Conservation (phyloP, 2,113 vertebrate genomes). For the Microcebus jonahi region DNA sequence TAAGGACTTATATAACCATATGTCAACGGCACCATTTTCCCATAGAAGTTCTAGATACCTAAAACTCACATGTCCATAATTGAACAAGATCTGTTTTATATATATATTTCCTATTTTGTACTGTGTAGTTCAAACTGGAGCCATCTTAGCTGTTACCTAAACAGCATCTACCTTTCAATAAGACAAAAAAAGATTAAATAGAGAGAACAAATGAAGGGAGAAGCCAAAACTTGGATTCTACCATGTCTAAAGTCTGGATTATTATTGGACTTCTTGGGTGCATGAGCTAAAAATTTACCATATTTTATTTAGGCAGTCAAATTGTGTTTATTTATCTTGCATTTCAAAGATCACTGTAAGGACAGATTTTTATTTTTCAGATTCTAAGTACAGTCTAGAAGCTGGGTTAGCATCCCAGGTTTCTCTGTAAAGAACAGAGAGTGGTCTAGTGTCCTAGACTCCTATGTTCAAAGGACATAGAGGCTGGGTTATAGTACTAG, state of each 20-base stretch:
- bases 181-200: neutral
- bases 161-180: neutral
- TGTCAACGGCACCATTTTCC: neutral
- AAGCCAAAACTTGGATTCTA: neutral
- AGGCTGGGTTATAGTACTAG: neutral
- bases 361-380: neutral
- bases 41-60: neutral
- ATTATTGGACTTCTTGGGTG: neutral
- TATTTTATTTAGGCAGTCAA: neutral
- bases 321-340: neutral
- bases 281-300: neutral
- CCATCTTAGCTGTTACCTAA: neutral
- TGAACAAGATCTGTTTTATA: neutral
- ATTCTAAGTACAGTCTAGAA: neutral
- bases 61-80: neutral
- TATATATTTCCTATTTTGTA: neutral
- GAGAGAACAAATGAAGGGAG: neutral
- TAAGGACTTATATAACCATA: neutral
- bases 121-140: neutral
- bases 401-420: neutral
- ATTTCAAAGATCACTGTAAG: neutral
- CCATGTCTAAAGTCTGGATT: neutral
- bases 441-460: neutral
- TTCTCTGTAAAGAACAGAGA: neutral
- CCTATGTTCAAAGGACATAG: neutral